phyloP scores from a whole-genome alignment of 2,888 invertebrate species.

The Cryptus viduatorius region DNA sequence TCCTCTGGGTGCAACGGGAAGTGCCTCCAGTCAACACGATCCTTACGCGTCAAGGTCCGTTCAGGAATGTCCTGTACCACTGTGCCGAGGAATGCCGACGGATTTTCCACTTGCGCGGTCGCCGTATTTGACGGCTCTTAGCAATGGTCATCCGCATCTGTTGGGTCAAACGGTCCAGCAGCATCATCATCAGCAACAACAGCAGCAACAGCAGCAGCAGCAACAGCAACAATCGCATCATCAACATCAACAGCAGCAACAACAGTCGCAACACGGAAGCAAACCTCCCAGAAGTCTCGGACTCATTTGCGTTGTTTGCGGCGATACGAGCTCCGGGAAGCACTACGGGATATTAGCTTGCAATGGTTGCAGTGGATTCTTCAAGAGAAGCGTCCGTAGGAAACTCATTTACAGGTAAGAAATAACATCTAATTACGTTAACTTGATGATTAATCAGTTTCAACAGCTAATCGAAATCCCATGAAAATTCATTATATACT shows the following conservation, averaged over 20 bases:
- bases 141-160: constrained; percentile 82
- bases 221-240: constrained; percentile 77
- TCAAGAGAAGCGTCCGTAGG: constrained; percentile 97
- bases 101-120: constrained; percentile 82
- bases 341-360: constrained; percentile 99
- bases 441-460: too few relatives aligned
- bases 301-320: constrained; percentile 97
- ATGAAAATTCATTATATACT: too few relatives aligned
- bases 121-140: constrained; percentile 82
- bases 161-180: constrained; percentile 71
- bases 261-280: constrained; percentile 78
- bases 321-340: constrained; percentile 98
- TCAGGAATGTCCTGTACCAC: constrained; percentile 83
- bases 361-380: constrained; percentile 99
- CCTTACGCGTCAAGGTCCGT: constrained; percentile 82
- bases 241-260: constrained; percentile 72
- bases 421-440: background rate
- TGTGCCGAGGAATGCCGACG: constrained; percentile 81
- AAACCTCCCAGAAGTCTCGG: constrained; percentile 88
- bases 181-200: constrained; percentile 75
- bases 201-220: constrained; percentile 74
- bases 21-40: constrained; percentile 80
- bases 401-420: constrained; percentile 98
- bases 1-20: constrained; percentile 81
- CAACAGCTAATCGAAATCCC: too few relatives aligned